Conservation (phyloP, 2,888 invertebrate species). For the Proisotoma minuta region DNA sequence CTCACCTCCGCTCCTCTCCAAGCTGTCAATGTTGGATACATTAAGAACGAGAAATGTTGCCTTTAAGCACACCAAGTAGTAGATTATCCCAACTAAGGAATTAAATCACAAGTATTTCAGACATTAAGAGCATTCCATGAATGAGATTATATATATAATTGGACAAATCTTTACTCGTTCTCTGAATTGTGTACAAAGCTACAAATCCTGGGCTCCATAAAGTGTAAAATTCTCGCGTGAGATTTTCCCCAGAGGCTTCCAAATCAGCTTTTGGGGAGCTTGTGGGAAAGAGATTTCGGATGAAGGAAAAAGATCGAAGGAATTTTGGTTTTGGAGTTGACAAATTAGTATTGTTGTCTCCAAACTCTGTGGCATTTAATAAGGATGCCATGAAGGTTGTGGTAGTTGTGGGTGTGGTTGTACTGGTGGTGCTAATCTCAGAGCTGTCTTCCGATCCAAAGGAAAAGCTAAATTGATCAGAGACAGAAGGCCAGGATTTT, state of each 20-base stretch:
- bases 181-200: constrained; percentile 35
- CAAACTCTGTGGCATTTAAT: not conserved
- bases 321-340: no score
- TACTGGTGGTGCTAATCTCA: not conserved
- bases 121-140: not conserved
- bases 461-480: constrained; percentile 43
- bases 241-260: not conserved
- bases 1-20: constrained; percentile 10
- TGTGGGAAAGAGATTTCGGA: not conserved
- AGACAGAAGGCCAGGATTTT: constrained; percentile 43
- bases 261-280: not conserved
- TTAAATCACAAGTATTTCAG: not conserved
- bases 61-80: constrained; percentile 34
- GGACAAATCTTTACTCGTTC: constrained; percentile 22
- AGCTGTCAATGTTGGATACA: constrained; percentile 28
- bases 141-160: not conserved
- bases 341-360: not conserved
- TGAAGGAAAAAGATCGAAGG: not conserved
- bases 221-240: constrained; percentile 25
- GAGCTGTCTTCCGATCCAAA: constrained; percentile 7
- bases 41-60: constrained; percentile 37
- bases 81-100: constrained; percentile 26
- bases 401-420: not conserved
- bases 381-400: not conserved
- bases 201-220: constrained; percentile 42